Conservation (phyloP, 1,140 invertebrate species). For the Neotoxoptera formosana region DNA sequence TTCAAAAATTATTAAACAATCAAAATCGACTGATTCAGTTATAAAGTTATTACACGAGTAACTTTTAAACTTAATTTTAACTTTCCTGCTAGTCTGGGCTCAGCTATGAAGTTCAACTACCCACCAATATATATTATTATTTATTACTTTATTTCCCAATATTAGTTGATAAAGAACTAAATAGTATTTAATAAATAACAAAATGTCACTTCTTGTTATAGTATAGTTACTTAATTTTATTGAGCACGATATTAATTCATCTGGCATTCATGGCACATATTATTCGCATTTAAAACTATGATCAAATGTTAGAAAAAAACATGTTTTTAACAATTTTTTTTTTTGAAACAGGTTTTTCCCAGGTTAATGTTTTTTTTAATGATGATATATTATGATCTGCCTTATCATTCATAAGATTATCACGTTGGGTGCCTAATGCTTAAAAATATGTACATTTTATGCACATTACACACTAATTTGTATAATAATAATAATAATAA, state of each 20-base stretch:
- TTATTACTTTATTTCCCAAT: slow-evolving; percentile 4
- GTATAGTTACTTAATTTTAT: slow-evolving; percentile 17
- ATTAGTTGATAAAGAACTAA: background rate
- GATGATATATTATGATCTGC: background rate
- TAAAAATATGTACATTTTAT: background rate
- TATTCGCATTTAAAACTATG: background rate
- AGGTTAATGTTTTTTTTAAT: background rate
- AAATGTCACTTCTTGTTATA: background rate
- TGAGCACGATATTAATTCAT: background rate
- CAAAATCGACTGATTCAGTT: background rate
- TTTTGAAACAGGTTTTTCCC: background rate
- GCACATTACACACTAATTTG: background rate
- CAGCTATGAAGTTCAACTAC: background rate
- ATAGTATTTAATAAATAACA: background rate
- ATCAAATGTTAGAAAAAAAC: background rate
- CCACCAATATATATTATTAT: background rate
- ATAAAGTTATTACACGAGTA: slow-evolving; percentile 3
- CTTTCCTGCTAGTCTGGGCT: background rate
- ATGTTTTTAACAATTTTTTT: background rate
- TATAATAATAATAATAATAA: background rate
- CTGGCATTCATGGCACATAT: background rate
- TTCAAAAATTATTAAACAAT: background rate
- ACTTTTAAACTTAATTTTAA: background rate
- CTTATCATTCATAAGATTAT: slow-evolving; percentile 1
- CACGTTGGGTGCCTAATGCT: background rate